Conservation (phyloP, 2,113 vertebrate genomes). For the Cardinalis cardinalis region DNA sequence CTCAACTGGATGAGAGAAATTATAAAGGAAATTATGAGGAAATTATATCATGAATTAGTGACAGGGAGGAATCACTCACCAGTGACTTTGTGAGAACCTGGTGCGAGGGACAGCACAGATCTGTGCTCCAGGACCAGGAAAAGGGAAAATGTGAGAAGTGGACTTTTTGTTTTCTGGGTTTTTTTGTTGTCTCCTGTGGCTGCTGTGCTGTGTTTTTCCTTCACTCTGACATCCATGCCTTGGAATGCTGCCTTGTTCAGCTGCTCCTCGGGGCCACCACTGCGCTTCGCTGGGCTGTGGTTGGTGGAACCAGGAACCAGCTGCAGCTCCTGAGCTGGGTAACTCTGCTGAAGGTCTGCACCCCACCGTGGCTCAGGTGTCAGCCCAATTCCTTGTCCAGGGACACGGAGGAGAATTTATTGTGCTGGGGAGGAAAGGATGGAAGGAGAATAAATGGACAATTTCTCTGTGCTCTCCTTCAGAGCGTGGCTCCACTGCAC, state of each 20-base stretch:
- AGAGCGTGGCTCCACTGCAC: background rate
- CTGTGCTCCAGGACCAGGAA: background rate
- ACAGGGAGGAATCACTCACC: background rate
- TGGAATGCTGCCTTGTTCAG: background rate
- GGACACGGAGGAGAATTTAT: background rate
- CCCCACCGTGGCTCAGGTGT: background rate
- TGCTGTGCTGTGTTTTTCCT: background rate
- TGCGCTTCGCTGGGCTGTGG: background rate
- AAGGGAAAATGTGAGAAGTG: background rate
- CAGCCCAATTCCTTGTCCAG: background rate
- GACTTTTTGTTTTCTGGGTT: fast-evolving
- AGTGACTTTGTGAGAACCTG: background rate
- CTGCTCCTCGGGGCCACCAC: background rate
- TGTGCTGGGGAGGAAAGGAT: background rate
- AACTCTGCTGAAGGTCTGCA: background rate
- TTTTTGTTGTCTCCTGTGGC: background rate
- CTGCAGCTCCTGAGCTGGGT: background rate
- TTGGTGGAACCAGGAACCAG: background rate
- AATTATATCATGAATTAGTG: background rate
- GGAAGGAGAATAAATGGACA: background rate
- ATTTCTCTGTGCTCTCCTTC: background rate
- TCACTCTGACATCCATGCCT: background rate
- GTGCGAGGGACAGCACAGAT: background rate
- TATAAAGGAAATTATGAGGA: too few species aligned
- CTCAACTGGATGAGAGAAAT: background rate